Evolutionary conservation across 2,797 vertebrate species (phyloP), one percentile per base, ranked within the genome.

Genomic region (Tympanoctomys barrerae): DNA sequence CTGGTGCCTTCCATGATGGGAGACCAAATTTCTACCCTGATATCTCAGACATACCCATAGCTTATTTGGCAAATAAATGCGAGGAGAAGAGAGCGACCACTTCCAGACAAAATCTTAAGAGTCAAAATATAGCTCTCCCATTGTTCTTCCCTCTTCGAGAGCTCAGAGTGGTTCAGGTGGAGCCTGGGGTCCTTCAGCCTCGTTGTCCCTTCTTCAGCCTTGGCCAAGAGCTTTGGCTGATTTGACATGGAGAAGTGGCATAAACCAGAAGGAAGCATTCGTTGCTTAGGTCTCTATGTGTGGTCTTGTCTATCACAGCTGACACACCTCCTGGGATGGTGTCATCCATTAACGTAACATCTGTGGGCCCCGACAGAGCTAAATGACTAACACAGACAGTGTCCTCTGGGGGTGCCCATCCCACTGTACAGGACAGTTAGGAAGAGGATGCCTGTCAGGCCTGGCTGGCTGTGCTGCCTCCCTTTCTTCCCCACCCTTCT

Each of bases 11-110:
- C 62, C 13, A 16, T 7, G 5, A 7, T 28, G 39, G 46, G 78
- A 94, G 70, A 86, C 5, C 22, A 33, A 1, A 0, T 62, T 9
- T 78, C 71, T 19, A 26, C 18, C 36, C 49, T 39, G 8, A 0
- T 81, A 83, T 33, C 31, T n/a, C 39, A 8, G 54, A 28, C 7
- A 96, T 0, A 36, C n/a, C 4, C 78, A 28, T 1, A 1, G 1
- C 31, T 92, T 94, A 81, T 96, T 75, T 91, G 93, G 39, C 85
- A 87, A 94, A 77, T n/a, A 42, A 70, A 90, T 61, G 59, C 49
- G 80, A 93, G 33, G 57, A 77, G 52, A 90, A 95, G 70, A 87
- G 70, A 86, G 0, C 19, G 94, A n/a, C 61, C 52, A 61, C 22
- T 57, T 78, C 39, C 26, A 94, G 79, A 82, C 54, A 86, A 92